A percentile compares a stretch with the other conserved stretches of the same genome.
Conservation (phyloP, 2,888 invertebrate species). For the Cecidostiba fungosa region DNA sequence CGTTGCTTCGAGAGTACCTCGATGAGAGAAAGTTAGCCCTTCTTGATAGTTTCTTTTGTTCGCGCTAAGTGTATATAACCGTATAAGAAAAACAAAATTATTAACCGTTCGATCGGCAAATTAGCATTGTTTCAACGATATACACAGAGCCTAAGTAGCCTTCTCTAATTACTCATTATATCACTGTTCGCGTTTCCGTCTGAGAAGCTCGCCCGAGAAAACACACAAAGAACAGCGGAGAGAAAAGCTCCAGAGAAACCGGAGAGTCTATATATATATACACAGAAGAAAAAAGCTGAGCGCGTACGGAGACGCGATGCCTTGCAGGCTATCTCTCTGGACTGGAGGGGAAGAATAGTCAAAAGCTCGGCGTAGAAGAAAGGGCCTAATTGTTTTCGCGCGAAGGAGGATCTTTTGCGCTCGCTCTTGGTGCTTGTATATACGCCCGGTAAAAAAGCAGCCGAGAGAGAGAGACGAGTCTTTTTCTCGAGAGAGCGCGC, state of each 20-base stretch:
- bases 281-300: background rate
- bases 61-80: background rate
- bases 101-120: background rate
- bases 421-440: conserved; percentile 1
- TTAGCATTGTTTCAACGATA: background rate
- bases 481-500: conserved; percentile 55
- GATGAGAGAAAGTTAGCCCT: conserved; percentile 58
- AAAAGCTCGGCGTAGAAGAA: conserved; percentile 38
- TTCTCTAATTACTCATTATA: conserved; percentile 43
- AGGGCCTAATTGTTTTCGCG: conserved; percentile 60
- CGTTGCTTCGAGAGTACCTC: conserved; percentile 56
- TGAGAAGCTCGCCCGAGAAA: background rate
- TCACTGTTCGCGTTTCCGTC: background rate
- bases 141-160: background rate
- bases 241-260: conserved; percentile 30
- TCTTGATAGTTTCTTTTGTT: background rate
- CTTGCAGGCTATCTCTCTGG: conserved; percentile 23
- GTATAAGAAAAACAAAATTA: background rate
- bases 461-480: conserved; percentile 8
- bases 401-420: conserved; percentile 49
- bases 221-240: background rate
- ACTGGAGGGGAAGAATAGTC: conserved; percentile 13
- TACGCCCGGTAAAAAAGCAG: background rate
- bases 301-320: conserved; percentile 27
- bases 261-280: background rate